A percentile compares a stretch with the other conserved stretches of the same genome.
These are phyloP conservation scores for Urophycis tenuis DNA, from an alignment of 2,797 vertebrate species.

Conservation along the genomic window DNA sequence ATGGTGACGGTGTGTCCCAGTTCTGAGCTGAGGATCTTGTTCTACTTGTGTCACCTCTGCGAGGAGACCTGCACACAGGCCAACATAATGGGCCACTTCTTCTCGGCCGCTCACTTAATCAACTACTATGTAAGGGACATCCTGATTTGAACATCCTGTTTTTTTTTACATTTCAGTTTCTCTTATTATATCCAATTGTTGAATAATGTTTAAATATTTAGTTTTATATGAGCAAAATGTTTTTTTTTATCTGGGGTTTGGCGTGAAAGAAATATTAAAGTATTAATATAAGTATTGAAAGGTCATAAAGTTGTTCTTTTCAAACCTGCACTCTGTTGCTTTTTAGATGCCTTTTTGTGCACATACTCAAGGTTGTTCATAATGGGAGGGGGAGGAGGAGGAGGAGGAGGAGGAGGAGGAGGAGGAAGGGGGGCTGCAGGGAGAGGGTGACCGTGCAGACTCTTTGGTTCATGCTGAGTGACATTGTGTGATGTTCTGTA, in stretches of 20 bases:
- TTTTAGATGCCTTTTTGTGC: too few species aligned
- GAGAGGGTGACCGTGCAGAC: neutral
- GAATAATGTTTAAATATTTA: neutral
- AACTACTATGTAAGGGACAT: constrained; percentile 54
- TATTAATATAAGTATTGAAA: too few species aligned
- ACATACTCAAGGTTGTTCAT: too few species aligned
- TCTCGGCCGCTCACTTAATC: constrained; percentile 28
- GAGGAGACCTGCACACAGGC: neutral
- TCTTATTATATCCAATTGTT: neutral
- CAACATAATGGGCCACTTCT: constrained; percentile 22
- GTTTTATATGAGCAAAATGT: neutral
- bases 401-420: neutral
- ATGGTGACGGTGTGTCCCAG: constrained; percentile 50
- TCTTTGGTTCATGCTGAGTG: neutral
- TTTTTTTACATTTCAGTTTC: neutral
- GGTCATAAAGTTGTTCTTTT: too few species aligned
- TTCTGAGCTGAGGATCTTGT: rapidly evolving
- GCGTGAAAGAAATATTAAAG: too few species aligned
- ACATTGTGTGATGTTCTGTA: too few species aligned
- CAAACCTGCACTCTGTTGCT: too few species aligned
- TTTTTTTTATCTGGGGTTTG: neutral
- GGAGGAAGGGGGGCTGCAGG: neutral
- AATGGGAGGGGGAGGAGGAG: too few species aligned
- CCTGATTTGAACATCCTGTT: too few species aligned
- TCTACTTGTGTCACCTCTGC: constrained; percentile 64